Evolutionary conservation across 1,140 invertebrate genomes (phyloP), one percentile per base, ranked within the genome.

Genomic region (Phymorhynchus buccinoides): DNA sequence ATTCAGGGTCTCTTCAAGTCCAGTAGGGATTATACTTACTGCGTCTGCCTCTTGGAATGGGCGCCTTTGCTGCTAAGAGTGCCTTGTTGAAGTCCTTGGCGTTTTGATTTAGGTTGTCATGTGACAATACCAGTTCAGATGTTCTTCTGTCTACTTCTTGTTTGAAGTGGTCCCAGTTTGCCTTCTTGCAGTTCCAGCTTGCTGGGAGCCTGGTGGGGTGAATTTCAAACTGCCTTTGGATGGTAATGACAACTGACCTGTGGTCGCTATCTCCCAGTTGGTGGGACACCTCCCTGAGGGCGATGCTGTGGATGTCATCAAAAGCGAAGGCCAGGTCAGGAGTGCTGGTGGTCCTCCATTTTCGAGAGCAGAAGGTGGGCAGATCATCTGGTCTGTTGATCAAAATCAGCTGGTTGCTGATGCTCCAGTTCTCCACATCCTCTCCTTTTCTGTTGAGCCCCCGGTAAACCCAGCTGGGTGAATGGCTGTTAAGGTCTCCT

Each of bases 271-370:
- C 84, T 56, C 81, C 84, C 6, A 85, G 81, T 73, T 86, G 85
- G 3, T 22, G 30, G 9, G 22, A 37, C 12, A 73, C 75, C 16
- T 82, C 71, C 56, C 85, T 82, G 37, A 30, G 39, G 37, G 30
- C 9, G 16, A 79, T 78, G 16, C 71, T 80, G 14, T 87, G 83
- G 6, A 87, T 80, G 83, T 85, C 78, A 39, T 87, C 86, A 37
- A 79, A 85, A n/a, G 77, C 77, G 42, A 85, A 77, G 39, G 86
- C 86, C 30, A 87, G 80, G 39, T 87, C 86, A 48, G 86, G 86
- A 27, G 39, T 87, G 35, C 68, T 79, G 27, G 80, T 87, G 12
- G 73, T 85, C 27, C 79, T 78, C 86, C 84, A 87, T 27, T 41
- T 71, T 83, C 84, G 81, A 78, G 62, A 85, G 62, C 83, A 85